Percentiles rank a stretch among this genome's conserved stretches.
These are phyloP conservation scores for Siphlonurus alternatus DNA, from an alignment of 2,888 invertebrate species.

Conservation along the genomic window DNA sequence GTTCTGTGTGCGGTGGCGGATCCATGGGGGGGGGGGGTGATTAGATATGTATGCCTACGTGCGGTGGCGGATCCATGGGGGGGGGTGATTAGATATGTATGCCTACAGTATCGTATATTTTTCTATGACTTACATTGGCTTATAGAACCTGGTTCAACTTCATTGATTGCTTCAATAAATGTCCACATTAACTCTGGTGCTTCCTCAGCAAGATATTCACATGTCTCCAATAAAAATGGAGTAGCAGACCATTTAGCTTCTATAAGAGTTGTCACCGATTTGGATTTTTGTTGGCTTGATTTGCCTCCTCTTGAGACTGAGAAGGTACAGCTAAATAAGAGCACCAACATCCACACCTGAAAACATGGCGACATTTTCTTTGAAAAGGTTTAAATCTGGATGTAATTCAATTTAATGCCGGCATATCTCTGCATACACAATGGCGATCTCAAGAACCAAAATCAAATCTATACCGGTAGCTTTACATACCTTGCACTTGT, in stretches of 20 bases:
- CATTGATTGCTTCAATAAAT: slow-evolving; percentile 52
- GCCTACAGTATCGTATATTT: not conserved
- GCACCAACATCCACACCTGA: not conserved
- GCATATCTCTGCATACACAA: too few species aligned
- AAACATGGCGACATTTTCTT: not conserved
- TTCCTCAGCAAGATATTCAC: slow-evolving; percentile 71
- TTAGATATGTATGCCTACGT: too few species aligned
- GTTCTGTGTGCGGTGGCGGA: not conserved
- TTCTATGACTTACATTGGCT: slow-evolving; percentile 36
- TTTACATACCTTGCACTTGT: not conserved
- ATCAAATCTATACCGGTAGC: not conserved
- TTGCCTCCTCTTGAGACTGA: not conserved
- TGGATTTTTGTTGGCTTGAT: slow-evolving; percentile 34
- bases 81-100: slow-evolving; percentile 10
- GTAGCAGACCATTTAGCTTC: slow-evolving; percentile 93
- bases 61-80: too few species aligned
- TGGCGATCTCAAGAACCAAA: too few species aligned
- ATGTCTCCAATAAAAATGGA: slow-evolving; percentile 77
- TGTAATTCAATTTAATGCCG: not conserved
- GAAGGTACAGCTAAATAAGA: not conserved
- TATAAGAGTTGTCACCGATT: slow-evolving; percentile 71
- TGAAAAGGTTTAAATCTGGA: not conserved
- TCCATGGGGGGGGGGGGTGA: too few species aligned
- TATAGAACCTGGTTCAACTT: slow-evolving; percentile 39
- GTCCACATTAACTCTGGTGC: slow-evolving; percentile 67